A percentile compares a stretch with the other conserved stretches of the same genome.
These are phyloP conservation scores for Ashinkailepas kermadecensis DNA, from an alignment of 2,888 invertebrate genomes.

Conservation along the genomic window DNA sequence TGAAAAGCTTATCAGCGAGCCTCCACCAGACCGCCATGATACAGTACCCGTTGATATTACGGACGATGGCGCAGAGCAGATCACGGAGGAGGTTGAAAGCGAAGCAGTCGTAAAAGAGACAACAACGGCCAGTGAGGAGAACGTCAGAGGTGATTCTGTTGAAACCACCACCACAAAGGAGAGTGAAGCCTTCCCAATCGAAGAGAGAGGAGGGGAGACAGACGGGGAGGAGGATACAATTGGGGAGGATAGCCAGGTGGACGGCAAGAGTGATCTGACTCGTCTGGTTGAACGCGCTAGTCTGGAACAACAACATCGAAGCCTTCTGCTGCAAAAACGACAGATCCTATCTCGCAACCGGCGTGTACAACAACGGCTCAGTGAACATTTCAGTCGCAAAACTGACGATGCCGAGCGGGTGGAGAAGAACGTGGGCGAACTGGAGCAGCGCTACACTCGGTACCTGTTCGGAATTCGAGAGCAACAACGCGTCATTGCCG, in stretches of 20 bases:
- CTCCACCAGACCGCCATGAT: no score
- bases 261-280: background rate
- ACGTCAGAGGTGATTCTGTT: no score
- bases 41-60: no score
- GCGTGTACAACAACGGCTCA: slow-evolving; percentile 7
- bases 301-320: background rate
- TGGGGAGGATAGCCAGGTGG: background rate
- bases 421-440: slow-evolving; percentile 8
- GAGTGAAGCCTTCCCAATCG: background rate
- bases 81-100: no score
- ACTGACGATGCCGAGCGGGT: background rate
- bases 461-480: background rate
- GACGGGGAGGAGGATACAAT: background rate
- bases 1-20: no score
- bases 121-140: background rate
- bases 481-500: background rate
- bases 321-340: background rate
- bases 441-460: background rate
- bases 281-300: background rate
- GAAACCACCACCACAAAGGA: background rate
- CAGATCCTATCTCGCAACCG: background rate
- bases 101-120: no score
- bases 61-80: no score
- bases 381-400: background rate
- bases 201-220: background rate